A percentile compares a stretch with the other conserved stretches of the same genome.
phyloP scores from a whole-genome alignment of 2,888 invertebrate species.

The Heliconius ismenius region DNA sequence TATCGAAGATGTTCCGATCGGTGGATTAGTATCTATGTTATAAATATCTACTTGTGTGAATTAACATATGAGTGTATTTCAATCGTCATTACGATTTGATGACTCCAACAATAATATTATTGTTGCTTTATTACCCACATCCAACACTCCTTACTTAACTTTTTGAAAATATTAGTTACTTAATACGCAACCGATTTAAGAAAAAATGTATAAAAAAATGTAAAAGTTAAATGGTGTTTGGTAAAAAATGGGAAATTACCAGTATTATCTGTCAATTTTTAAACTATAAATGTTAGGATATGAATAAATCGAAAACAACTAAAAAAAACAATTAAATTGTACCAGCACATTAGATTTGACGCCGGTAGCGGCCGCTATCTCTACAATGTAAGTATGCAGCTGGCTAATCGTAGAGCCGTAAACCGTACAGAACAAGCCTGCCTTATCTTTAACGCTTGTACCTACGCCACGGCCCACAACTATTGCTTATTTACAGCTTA shows the following conservation, averaged over 20 bases:
- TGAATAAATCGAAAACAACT: constrained; percentile 9
- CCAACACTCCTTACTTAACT: not conserved
- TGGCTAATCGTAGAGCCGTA: constrained; percentile 32
- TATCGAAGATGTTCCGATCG: too few relatives aligned
- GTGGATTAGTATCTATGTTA: too few relatives aligned
- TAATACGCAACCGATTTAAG: too few relatives aligned
- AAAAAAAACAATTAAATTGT: constrained; percentile 22
- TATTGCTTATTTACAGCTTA: constrained; percentile 34
- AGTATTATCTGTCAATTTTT: not conserved
- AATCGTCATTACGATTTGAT: not conserved
- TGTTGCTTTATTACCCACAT: not conserved
- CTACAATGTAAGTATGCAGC: constrained; percentile 7
- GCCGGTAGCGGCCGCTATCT: constrained; percentile 33
- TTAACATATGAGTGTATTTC: not conserved
- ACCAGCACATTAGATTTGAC: constrained; percentile 22
- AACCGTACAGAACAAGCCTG: constrained; percentile 30
- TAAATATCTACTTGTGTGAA: not conserved
- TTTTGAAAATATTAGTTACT: not conserved
- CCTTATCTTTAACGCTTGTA: constrained; percentile 35
- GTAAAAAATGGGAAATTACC: too few relatives aligned
- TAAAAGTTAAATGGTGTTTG: too few relatives aligned
- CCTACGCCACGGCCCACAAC: constrained; percentile 5
- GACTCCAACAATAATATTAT: not conserved
- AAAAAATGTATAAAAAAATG: too few relatives aligned
- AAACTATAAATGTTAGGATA: not conserved